A percentile compares a stretch with the other conserved stretches of the same genome.
Evolutionary conservation across 1,140 invertebrate genomes (phyloP).

Genomic region (Lamellibrachia luymesi): DNA sequence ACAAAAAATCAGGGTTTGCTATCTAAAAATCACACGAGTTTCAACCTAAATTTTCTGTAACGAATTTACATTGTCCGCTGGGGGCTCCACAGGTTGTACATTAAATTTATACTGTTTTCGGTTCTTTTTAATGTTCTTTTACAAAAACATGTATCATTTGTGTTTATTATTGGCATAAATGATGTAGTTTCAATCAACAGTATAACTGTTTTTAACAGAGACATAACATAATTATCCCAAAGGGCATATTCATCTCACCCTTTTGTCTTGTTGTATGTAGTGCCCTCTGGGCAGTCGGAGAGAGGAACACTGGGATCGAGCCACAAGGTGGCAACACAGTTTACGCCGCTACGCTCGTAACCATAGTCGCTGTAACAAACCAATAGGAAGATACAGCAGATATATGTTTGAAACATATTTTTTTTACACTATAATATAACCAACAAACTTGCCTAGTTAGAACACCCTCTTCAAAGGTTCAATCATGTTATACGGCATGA

Average conservation of each 20-base stretch:
- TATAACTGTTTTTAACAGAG: too few relatives aligned
- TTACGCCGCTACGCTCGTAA: slow-evolving; percentile 36
- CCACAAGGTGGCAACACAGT: slow-evolving; percentile 31
- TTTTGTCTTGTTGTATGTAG: slow-evolving; percentile 75
- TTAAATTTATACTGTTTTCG: too few relatives aligned
- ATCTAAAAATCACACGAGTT: too few relatives aligned
- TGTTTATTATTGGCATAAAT: too few relatives aligned
- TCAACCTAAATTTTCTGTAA: too few relatives aligned
- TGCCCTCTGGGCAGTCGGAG: slow-evolving; percentile 65
- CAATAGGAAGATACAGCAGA: neutral
- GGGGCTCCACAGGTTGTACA: too few relatives aligned
- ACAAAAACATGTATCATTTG: too few relatives aligned
- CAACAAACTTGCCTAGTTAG: neutral
- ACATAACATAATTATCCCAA: neutral
- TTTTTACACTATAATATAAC: neutral
- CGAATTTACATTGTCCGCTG: too few relatives aligned
- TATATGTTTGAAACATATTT: too few relatives aligned
- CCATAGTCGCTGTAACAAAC: slow-evolving; percentile 61
- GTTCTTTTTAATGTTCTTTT: too few relatives aligned
- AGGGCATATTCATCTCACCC: slow-evolving; percentile 56
- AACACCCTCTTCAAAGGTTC: neutral
- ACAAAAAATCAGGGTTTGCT: too few relatives aligned
- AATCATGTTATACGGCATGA: neutral
- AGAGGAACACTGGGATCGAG: slow-evolving; percentile 69
- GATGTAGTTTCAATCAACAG: too few relatives aligned